Percentiles rank a stretch among this genome's conserved stretches.
Evolutionary conservation across 2,888 invertebrate species (phyloP).

Genomic region (Tinea trinotella): DNA sequence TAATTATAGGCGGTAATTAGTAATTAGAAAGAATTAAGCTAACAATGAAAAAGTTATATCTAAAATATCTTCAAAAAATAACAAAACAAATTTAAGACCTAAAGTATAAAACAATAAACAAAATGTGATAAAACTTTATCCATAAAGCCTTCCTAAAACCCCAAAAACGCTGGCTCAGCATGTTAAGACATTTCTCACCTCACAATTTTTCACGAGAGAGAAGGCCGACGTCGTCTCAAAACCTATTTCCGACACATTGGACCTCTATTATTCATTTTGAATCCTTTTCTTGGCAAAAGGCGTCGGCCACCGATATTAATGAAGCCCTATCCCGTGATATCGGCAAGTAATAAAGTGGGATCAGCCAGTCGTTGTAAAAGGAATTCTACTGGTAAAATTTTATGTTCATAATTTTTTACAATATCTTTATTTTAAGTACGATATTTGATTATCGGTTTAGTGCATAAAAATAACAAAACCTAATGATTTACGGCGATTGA

Average conservation of each 20-base stretch:
- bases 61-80: neutral
- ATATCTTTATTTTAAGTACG: too few relatives aligned
- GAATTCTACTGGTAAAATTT: too few relatives aligned
- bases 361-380: slow-evolving; percentile 22
- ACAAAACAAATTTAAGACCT: too few relatives aligned
- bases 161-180: neutral
- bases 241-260: slow-evolving; percentile 18
- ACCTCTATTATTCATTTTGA: slow-evolving; percentile 19
- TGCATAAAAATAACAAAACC: too few relatives aligned
- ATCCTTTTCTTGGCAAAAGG: slow-evolving; percentile 15
- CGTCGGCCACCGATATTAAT: slow-evolving; percentile 34
- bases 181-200: slow-evolving; percentile 7
- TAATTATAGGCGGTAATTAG: too few relatives aligned
- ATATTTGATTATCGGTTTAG: too few relatives aligned
- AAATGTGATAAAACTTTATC: neutral
- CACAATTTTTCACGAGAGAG: slow-evolving; percentile 3
- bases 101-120: neutral
- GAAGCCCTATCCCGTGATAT: slow-evolving; percentile 34
- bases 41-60: neutral
- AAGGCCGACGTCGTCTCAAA: neutral
- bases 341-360: slow-evolving; percentile 44
- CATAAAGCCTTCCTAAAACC: neutral
- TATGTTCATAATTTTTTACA: too few relatives aligned
- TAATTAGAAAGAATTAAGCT: too few relatives aligned
- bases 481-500: too few relatives aligned